Evolutionary conservation across 1,140 invertebrate species (phyloP), one percentile per base, ranked within the genome.

Genomic region (Coenobita brevimanus): DNA sequence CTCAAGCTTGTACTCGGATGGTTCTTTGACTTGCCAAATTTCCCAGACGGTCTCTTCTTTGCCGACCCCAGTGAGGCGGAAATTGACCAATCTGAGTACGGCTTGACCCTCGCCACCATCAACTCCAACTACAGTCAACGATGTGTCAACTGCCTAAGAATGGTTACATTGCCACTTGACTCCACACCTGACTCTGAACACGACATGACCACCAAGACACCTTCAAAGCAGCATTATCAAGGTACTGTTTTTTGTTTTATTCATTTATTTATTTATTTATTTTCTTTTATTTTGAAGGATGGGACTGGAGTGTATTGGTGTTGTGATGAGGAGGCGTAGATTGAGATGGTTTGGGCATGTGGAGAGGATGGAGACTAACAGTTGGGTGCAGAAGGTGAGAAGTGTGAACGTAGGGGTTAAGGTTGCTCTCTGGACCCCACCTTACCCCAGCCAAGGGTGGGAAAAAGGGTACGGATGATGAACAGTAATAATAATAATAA

Each of bases 21-120:
- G 95, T 91, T 97, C 1, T 96, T 97, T 89, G 96, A 96, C 89
- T 93, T 95, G 62, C 94, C 95, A 0, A 93, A 95, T 89, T 94
- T 96, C 88, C 95, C 94, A 4, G 75, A 85, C 57, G 87, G 89
- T 50, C 33, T 82, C 10, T 81, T 91, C 85, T 75, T 85, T 82
- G 57, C 80, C 24, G 89, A 89, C 33, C 67, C 81, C 6, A 36
- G 21, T 24, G 85, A 78, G 41, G 81, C 83, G 36, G 82, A 86
- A 60, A 89, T 89, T 46, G 89, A 89, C 30, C 46, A 82, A 4
- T 64, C 36, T 36, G 89, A 89, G 30, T 89, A 89, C 57, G 82
- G n/a, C 15, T 60, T 38, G 30, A 89, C 78, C 6, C 57, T 82
- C 46, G 33, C 57, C 50, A 46, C 57, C 46, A 8, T 89, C 54